Evolutionary conservation across 2,888 invertebrate species (phyloP).

Genomic region (Belgica antarctica): DNA sequence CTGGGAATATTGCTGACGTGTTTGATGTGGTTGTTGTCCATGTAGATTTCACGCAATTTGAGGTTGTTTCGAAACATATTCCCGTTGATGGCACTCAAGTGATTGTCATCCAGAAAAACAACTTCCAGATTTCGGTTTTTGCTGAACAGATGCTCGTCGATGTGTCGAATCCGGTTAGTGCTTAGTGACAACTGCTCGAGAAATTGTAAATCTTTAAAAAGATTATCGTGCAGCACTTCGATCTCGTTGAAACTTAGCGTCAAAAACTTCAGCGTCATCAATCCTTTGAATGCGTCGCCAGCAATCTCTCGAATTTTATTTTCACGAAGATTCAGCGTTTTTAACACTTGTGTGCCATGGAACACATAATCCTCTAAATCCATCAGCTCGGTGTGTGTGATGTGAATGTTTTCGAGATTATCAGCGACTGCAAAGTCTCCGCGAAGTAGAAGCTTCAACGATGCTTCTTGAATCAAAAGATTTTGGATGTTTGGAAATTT

Average conservation of each 20-base stretch:
- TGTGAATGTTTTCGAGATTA: conserved; percentile 8
- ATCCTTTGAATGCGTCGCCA: conserved; percentile 38
- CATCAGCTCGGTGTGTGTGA: conserved; percentile 23
- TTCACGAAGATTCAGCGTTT: conserved; percentile 29
- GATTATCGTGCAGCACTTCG: conserved; percentile 8
- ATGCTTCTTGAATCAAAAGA: background rate
- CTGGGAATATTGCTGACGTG: background rate
- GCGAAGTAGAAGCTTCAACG: conserved; percentile 6
- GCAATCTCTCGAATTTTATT: conserved; percentile 19
- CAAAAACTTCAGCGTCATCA: conserved; percentile 35
- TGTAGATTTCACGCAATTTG: conserved; percentile 24
- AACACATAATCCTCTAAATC: conserved; percentile 26
- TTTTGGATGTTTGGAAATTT: conserved; percentile 5
- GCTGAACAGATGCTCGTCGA: conserved; percentile 30
- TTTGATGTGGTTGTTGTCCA: conserved; percentile 38
- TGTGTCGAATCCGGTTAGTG: conserved; percentile 12
- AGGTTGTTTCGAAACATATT: conserved; percentile 11
- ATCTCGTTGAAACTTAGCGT: conserved; percentile 27
- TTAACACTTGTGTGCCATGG: conserved; percentile 2
- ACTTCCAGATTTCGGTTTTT: conserved; percentile 38
- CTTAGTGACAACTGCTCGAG: conserved; percentile 29
- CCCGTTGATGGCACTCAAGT: conserved; percentile 4
- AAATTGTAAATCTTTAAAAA: conserved; percentile 23
- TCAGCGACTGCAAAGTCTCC: conserved; percentile 33
- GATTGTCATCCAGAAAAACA: conserved; percentile 34